phyloP scores from a whole-genome alignment of 2,797 vertebrate species.

The Vultur gryphus region DNA sequence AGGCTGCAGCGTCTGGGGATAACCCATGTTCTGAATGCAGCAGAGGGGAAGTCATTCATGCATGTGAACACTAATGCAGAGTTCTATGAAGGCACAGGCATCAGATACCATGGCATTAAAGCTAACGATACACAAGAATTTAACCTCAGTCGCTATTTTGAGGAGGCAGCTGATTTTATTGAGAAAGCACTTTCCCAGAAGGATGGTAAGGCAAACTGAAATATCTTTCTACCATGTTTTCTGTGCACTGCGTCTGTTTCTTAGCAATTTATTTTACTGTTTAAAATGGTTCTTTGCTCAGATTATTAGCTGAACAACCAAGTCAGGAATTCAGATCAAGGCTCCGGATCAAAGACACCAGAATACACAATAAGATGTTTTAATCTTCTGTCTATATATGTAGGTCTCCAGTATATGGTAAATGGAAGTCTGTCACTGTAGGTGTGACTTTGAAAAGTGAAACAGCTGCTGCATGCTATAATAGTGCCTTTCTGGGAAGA shows the following conservation, averaged over 20 bases:
- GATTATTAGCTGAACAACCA: background rate
- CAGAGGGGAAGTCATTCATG: constrained; percentile 98
- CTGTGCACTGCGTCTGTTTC: background rate
- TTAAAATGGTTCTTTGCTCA: background rate
- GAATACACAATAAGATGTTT: background rate
- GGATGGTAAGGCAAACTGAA: constrained; percentile 80
- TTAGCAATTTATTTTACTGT: background rate
- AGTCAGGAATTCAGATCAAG: background rate
- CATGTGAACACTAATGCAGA: constrained; percentile 93
- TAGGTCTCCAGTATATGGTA: background rate
- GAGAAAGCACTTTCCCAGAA: constrained; percentile 92
- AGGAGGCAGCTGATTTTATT: constrained; percentile 93
- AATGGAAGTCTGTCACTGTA: background rate
- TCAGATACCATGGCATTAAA: constrained; percentile 91
- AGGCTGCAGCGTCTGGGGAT: constrained; percentile 90
- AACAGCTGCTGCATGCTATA: background rate
- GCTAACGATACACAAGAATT: constrained; percentile 93
- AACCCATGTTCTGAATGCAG: constrained; percentile 93
- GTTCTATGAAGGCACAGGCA: constrained; percentile 91
- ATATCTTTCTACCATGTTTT: background rate
- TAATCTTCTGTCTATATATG: background rate
- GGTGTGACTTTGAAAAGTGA: background rate
- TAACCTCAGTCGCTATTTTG: constrained; percentile 93
- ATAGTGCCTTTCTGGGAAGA: background rate
- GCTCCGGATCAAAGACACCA: background rate